A percentile compares a stretch with the other conserved stretches of the same genome.
These are phyloP conservation scores for Bombus pascuorum DNA, from an alignment of 1,140 invertebrate genomes.

Conservation along the genomic window DNA sequence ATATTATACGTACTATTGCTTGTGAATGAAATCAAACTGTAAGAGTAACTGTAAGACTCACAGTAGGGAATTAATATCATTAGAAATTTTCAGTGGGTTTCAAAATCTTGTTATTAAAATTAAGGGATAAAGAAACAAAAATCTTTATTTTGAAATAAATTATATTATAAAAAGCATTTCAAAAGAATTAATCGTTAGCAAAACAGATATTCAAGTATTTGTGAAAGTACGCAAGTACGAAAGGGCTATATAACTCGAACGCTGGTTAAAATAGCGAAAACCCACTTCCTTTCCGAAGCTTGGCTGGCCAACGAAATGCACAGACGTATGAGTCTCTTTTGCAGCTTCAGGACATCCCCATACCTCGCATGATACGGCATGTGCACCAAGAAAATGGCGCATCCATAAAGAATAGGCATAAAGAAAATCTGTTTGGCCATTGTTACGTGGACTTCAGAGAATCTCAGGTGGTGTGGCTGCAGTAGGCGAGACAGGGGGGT, in stretches of 20 bases:
- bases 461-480: constrained; percentile 50
- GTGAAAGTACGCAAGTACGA: neutral
- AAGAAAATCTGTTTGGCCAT: constrained; percentile 57
- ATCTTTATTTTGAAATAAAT: too few species aligned
- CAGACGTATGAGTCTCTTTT: constrained; percentile 9
- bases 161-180: too few species aligned
- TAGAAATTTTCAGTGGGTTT: neutral
- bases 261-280: constrained; percentile 18
- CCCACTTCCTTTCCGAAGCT: constrained; percentile 3
- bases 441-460: constrained; percentile 53
- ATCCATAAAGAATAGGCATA: constrained; percentile 44
- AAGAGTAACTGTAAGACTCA: too few species aligned
- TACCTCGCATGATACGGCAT: constrained; percentile 49
- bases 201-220: too few species aligned
- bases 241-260: neutral
- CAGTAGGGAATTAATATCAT: neutral
- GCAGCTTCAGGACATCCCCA: constrained; percentile 38
- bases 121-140: too few species aligned
- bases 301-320: neutral
- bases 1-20: too few species aligned
- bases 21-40: neutral
- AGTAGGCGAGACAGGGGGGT: constrained; percentile 52
- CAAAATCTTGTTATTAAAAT: too few species aligned
- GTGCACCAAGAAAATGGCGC: constrained; percentile 57
- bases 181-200: too few species aligned